Evolutionary conservation across 2,797 vertebrate species (phyloP).

Genomic region (Artibeus lituratus): DNA sequence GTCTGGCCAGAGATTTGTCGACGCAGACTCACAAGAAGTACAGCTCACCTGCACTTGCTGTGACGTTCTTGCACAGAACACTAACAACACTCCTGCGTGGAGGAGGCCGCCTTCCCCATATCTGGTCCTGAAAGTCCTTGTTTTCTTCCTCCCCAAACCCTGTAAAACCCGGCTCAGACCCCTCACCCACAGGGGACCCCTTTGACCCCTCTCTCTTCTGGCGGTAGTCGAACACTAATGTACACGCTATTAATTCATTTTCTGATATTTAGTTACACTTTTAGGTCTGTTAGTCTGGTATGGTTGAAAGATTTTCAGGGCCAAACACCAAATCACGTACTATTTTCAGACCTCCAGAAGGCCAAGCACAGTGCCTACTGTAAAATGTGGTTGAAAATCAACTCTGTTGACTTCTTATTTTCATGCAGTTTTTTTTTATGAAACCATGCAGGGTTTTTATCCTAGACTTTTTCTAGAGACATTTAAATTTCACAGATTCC

Average conservation of each 20-base stretch:
- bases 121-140: neutral
- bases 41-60: neutral
- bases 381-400: neutral
- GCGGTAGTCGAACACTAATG: neutral
- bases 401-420: neutral
- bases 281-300: neutral
- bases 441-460: neutral
- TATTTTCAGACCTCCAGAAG: neutral
- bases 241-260: neutral
- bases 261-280: neutral
- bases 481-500: neutral
- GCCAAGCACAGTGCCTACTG: neutral
- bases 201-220: neutral
- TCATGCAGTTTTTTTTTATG: neutral
- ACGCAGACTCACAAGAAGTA: neutral
- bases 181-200: neutral
- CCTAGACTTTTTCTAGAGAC: neutral
- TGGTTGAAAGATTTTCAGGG: conserved; percentile 13
- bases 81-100: fast-evolving
- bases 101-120: neutral
- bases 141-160: neutral
- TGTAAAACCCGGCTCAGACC: neutral
- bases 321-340: neutral
- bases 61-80: neutral
- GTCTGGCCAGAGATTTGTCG: neutral